Evolutionary conservation across 1,140 invertebrate genomes (phyloP).

Genomic region (Tenebrio molitor): DNA sequence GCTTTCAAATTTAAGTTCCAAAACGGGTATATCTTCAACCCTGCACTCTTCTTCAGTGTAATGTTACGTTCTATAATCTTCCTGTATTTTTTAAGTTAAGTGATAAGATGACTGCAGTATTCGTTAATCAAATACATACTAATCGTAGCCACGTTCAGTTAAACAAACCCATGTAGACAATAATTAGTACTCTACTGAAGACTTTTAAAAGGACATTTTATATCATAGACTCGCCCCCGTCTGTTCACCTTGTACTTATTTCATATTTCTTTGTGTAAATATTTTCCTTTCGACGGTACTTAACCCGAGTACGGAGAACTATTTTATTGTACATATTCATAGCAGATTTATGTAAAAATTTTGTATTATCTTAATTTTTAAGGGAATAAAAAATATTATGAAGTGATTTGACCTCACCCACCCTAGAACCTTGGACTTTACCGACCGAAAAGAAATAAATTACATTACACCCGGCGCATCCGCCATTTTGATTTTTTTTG

Average conservation of each 20-base stretch:
- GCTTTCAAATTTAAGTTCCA: constrained; percentile 40
- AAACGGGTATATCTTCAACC: constrained; percentile 46
- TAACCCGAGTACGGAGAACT: constrained; percentile 10
- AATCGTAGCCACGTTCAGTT: neutral
- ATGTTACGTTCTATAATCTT: neutral
- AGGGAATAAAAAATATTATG: constrained; percentile 40
- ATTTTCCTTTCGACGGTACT: constrained; percentile 15
- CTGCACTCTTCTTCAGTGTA: constrained; percentile 29
- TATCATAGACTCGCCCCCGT: neutral
- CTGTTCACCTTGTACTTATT: constrained; percentile 18
- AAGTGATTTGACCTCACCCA: too few species aligned
- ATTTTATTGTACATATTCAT: constrained; percentile 37
- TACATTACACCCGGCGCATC: too few species aligned
- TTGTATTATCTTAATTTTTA: constrained; percentile 32
- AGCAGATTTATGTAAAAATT: constrained; percentile 35
- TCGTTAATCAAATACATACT: neutral
- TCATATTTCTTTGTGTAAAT: constrained; percentile 12
- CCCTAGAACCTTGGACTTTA: too few species aligned
- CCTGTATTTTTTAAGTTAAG: constrained; percentile 7
- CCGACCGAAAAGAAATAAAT: too few species aligned
- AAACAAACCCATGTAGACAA: constrained; percentile 8
- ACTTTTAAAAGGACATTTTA: constrained; percentile 1
- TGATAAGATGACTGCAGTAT: constrained; percentile 10
- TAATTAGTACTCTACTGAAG: constrained; percentile 20
- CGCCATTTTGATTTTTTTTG: too few species aligned